A percentile compares a stretch with the other conserved stretches of the same genome.
These are phyloP conservation scores for Orientallactaga bullata DNA, from an alignment of 2,113 vertebrate species.

Conservation along the genomic window DNA sequence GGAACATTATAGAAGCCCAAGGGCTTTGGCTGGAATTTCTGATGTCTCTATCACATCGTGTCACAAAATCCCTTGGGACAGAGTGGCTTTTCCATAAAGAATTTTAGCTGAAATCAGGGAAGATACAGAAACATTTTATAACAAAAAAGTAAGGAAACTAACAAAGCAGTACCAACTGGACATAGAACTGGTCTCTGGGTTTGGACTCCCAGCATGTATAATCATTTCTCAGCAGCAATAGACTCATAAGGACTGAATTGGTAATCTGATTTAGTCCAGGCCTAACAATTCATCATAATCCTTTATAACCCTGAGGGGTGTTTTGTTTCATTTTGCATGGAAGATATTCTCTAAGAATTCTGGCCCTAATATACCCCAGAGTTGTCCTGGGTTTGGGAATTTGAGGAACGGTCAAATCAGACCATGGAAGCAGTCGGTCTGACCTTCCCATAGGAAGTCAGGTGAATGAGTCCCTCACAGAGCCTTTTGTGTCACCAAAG, in stretches of 20 bases:
- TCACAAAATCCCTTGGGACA: background rate
- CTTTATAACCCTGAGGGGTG: background rate
- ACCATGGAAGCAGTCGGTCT: conserved; percentile 88
- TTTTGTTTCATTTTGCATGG: background rate
- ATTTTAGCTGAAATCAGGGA: conserved; percentile 29
- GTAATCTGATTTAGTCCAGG: background rate
- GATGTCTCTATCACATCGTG: background rate
- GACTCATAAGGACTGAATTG: background rate
- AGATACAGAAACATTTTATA: background rate
- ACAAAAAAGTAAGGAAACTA: background rate
- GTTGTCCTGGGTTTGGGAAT: conserved; percentile 72
- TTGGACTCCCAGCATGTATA: background rate
- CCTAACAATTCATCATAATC: background rate
- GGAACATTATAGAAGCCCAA: background rate
- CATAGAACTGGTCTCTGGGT: background rate
- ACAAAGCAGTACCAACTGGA: background rate
- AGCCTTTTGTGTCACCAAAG: conserved; percentile 89
- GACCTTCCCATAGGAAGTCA: conserved; percentile 88
- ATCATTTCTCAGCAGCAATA: background rate
- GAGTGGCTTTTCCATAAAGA: conserved; percentile 10
- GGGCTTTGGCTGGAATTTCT: conserved; percentile 26
- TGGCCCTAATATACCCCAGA: background rate
- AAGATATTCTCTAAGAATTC: background rate
- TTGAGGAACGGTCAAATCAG: conserved; percentile 85
- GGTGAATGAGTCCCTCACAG: conserved; percentile 88